Conservation (phyloP, 2,888 invertebrate genomes). For the Meghimatium bilineatum region DNA sequence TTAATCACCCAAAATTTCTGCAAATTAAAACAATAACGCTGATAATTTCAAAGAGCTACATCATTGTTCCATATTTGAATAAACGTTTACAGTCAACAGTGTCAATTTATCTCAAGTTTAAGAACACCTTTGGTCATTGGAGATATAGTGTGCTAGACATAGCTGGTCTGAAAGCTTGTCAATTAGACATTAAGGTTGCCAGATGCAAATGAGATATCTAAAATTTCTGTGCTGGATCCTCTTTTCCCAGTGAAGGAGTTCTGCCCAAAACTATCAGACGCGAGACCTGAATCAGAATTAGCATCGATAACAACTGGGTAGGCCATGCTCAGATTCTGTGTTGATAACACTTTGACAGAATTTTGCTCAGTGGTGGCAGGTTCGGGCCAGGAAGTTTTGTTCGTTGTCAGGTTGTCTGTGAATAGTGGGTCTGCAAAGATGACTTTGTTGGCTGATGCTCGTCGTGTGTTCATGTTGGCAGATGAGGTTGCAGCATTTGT, state of each 20-base stretch:
- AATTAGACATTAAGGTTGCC: background rate
- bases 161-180: no score
- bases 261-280: slow-evolving; percentile 56
- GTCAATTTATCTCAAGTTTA: no score
- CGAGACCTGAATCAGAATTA: slow-evolving; percentile 64
- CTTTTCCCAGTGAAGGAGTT: slow-evolving; percentile 49
- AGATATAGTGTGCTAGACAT: no score
- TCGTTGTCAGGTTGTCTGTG: slow-evolving; percentile 1
- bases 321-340: slow-evolving; percentile 49
- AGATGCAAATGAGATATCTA: slow-evolving; percentile 7
- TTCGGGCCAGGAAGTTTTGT: slow-evolving; percentile 14
- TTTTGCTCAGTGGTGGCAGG: background rate
- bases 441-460: slow-evolving; percentile 33
- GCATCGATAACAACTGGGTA: slow-evolving; percentile 54
- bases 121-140: no score
- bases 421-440: slow-evolving; percentile 24
- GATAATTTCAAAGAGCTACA: no score
- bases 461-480: background rate
- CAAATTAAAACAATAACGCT: no score
- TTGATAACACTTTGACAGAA: background rate
- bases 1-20: no score
- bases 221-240: background rate
- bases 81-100: no score
- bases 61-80: no score
- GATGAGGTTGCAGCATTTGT: slow-evolving; percentile 36